Base-by-base conservation (phyloP, 2,113 vertebrate genomes). In the Gasterosteus aculeatus region DNA sequence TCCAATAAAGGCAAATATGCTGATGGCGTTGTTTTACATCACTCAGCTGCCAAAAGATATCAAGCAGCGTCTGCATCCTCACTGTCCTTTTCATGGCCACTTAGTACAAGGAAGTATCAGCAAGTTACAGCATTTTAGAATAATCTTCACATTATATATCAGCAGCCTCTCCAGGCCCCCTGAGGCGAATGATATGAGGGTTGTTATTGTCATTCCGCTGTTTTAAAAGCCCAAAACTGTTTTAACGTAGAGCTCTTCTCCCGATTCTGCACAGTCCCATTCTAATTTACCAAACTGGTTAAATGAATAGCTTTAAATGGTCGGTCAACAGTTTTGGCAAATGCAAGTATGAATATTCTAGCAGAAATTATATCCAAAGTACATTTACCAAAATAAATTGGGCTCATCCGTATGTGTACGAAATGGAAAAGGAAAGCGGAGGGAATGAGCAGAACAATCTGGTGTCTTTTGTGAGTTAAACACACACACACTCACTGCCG, bases 1-100 rank as follows among this genome's bases (percentile, higher is more conserved):
- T 54, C 56, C 54, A 72, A 66, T 70, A 75, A 77, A 65, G 26
- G 22, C 7, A 5, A 33, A 26, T 75, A 66, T 70, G 72, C 57
- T 77, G 75, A 82, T 66, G 82, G 62, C 7, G 77, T 75, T 0
- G 69, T 81, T 86, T 85, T 80, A 59, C 72, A 62, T 82, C 54
- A 69, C 31, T 72, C 73, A 78, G 63, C 64, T 62, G 64, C 77
- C 68, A 80, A 81, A 83, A 78, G 80, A 85, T 29, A 71, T 38
- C 0, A 56, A 72, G n/a, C 70, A 59, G 47, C 39, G 61, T 80
- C 72, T 72, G 73, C 64, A 44, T 75, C 61, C 16, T 62, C 60
- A 38, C 19, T 72, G 79, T 61, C 69, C 42, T 35, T 72, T 41
- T 78, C 66, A 60, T 46, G 44, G 78, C 73, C 26, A 18, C 68